Conservation (phyloP, 2,113 vertebrate genomes). For the Propithecus coquereli region DNA sequence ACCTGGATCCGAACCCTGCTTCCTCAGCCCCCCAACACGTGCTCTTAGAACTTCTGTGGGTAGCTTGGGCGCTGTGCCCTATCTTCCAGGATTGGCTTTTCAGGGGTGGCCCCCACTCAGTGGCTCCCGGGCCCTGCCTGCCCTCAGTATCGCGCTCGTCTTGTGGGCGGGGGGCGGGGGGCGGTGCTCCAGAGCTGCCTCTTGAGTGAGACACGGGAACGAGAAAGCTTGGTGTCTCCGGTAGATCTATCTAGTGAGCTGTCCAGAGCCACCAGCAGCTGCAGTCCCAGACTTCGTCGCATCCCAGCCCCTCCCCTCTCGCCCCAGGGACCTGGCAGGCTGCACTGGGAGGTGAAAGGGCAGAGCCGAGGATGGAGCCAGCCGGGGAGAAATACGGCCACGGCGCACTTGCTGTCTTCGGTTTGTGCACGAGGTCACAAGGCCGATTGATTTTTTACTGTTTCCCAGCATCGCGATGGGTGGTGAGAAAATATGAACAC, state of each 20-base stretch:
- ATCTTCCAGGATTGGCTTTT: not conserved
- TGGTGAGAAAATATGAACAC: slow-evolving; percentile 30
- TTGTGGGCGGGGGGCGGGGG: rapidly evolving
- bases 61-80: not conserved
- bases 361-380: not conserved
- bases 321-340: not conserved
- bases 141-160: rapidly evolving
- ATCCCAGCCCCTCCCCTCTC: not conserved
- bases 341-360: slow-evolving; percentile 15
- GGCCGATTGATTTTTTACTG: slow-evolving; percentile 66
- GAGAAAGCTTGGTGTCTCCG: rapidly evolving
- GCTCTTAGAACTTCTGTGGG: not conserved
- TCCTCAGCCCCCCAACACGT: not conserved
- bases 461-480: slow-evolving; percentile 45
- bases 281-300: not conserved
- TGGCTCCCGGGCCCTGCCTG: not conserved
- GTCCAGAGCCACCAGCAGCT: not conserved
- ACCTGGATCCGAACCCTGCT: not conserved
- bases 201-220: rapidly evolving
- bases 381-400: not conserved
- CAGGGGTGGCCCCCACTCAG: not conserved
- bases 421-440: not conserved
- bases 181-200: not conserved
- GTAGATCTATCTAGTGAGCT: not conserved
- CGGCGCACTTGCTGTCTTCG: not conserved